A percentile compares a stretch with the other conserved stretches of the same genome.
phyloP scores from a whole-genome alignment of 1,140 invertebrate species.

The Steinernema khuongi region DNA sequence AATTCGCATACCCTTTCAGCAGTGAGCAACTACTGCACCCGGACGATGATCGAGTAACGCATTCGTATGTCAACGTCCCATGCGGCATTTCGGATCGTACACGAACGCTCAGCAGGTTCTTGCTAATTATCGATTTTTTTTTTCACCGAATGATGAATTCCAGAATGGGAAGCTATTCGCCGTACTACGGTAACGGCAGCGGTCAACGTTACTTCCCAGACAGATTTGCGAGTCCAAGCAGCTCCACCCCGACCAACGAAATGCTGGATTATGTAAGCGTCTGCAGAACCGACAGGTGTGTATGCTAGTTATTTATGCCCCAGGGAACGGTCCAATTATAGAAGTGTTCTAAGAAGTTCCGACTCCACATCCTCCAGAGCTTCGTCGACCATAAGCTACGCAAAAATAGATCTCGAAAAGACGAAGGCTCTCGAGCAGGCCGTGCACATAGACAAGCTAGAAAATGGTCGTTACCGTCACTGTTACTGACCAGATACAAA shows the following conservation, averaged over 20 bases:
- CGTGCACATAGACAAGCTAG: neutral
- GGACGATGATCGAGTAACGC: too few relatives aligned
- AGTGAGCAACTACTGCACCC: too few relatives aligned
- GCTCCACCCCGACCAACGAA: neutral
- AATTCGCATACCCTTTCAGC: too few relatives aligned
- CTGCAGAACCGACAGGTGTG: neutral
- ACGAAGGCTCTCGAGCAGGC: conserved; percentile 4
- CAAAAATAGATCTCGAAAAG: neutral
- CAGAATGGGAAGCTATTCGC: too few relatives aligned
- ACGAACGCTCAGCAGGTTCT: too few relatives aligned
- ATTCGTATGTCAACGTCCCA: too few relatives aligned
- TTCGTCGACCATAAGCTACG: neutral
- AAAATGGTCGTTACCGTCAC: neutral
- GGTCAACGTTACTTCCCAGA: too few relatives aligned
- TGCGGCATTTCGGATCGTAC: too few relatives aligned
- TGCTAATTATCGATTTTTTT: too few relatives aligned
- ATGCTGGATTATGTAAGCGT: neutral
- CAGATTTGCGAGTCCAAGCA: too few relatives aligned
- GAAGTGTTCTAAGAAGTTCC: neutral
- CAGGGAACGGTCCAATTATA: neutral
- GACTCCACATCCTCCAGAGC: neutral
- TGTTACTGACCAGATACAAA: neutral
- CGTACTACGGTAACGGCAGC: too few relatives aligned
- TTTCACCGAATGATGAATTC: too few relatives aligned
- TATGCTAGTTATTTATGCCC: neutral